A percentile compares a stretch with the other conserved stretches of the same genome.
Evolutionary conservation across 2,797 vertebrate genomes (phyloP).

Genomic region (Spinibarbus caldwelli): DNA sequence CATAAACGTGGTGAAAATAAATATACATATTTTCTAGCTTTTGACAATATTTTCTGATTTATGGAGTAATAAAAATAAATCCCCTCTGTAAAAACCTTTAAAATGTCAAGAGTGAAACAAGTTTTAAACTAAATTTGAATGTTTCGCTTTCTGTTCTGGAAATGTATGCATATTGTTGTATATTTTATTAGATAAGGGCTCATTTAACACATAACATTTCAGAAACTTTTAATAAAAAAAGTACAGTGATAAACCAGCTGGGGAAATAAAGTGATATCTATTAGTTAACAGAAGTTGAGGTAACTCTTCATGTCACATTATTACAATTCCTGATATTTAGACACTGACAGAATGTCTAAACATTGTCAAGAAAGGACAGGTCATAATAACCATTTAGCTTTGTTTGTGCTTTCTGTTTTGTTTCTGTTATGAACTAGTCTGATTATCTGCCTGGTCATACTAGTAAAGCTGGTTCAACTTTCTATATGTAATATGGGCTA

Average conservation of each 20-base stretch:
- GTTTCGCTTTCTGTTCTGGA: background rate
- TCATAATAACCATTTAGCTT: background rate
- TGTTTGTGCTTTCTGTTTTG: background rate
- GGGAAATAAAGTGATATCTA: no score
- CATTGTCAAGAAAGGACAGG: background rate
- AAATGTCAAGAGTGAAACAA: background rate
- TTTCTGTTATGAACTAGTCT: background rate
- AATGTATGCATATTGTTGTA: background rate
- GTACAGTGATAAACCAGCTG: background rate
- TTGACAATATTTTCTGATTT: background rate
- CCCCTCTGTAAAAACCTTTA: background rate
- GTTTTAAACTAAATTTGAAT: background rate
- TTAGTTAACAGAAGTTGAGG: background rate
- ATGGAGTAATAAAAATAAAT: background rate
- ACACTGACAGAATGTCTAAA: background rate
- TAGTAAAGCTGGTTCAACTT: background rate
- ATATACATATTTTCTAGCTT: background rate
- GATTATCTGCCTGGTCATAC: background rate
- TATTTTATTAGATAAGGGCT: background rate
- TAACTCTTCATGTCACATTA: background rate
- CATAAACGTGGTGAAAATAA: background rate
- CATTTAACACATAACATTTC: background rate
- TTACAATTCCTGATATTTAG: background rate
- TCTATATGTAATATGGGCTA: slow-evolving; percentile 1
- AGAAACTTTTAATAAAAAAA: background rate